Conservation (phyloP, 2,888 invertebrate species). For the Flabesymbios commensalis region DNA sequence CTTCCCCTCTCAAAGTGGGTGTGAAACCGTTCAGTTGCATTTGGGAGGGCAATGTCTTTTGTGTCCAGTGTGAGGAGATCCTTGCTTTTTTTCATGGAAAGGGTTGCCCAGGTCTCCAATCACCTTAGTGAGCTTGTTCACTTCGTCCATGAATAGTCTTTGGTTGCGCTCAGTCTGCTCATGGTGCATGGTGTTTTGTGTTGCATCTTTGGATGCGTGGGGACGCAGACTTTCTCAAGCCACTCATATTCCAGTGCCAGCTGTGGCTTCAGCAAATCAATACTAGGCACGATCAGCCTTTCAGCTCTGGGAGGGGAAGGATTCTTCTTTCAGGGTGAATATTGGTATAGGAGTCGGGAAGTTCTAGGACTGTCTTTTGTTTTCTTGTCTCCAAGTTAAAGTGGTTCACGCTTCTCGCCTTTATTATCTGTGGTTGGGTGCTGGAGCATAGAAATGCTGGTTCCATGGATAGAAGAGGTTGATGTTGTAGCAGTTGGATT, state of each 20-base stretch:
- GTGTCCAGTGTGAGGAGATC: conserved; percentile 32
- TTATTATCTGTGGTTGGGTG: conserved; percentile 21
- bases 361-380: conserved; percentile 24
- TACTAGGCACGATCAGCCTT: background rate
- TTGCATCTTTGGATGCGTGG: conserved; percentile 7
- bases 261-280: background rate
- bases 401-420: conserved; percentile 15
- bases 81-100: conserved; percentile 20
- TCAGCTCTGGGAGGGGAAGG: conserved; percentile 8
- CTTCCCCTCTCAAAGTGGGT: conserved; percentile 25
- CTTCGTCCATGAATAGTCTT: conserved; percentile 16
- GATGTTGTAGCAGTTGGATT: conserved; percentile 33
- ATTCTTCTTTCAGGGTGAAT: conserved; percentile 18
- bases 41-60: conserved; percentile 23
- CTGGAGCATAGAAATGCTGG: conserved; percentile 33
- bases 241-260: conserved; percentile 19
- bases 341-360: conserved; percentile 28
- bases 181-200: conserved; percentile 8
- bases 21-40: conserved; percentile 20
- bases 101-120: conserved; percentile 30
- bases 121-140: conserved; percentile 13
- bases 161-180: conserved; percentile 7
- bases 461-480: conserved; percentile 31
- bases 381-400: background rate
- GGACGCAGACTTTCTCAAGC: conserved; percentile 7